A percentile compares a stretch with the other conserved stretches of the same genome.
These are phyloP conservation scores for Presbytis comata DNA, from an alignment of 2,797 vertebrate species.

Conservation along the genomic window DNA sequence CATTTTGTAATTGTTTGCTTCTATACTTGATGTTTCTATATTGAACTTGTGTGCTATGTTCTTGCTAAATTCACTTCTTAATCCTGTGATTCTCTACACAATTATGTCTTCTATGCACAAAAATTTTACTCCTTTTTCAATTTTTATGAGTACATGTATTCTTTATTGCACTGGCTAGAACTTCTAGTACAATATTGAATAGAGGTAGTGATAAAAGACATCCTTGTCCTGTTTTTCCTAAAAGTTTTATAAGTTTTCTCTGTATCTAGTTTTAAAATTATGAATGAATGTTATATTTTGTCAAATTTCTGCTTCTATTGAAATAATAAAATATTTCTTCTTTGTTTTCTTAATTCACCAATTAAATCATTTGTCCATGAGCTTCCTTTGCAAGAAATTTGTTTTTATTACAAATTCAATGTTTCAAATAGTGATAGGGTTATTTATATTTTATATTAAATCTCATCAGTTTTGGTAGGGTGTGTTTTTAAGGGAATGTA, in stretches of 20 bases:
- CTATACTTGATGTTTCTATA: background rate
- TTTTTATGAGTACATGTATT: background rate
- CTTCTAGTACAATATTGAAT: background rate
- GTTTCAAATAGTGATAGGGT: background rate
- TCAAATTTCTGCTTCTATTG: constrained; percentile 6
- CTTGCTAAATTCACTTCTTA: background rate
- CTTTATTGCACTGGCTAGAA: background rate
- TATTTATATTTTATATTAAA: background rate
- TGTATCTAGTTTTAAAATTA: constrained; percentile 14
- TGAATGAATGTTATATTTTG: background rate
- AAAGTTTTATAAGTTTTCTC: background rate
- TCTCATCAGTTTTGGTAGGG: background rate
- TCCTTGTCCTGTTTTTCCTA: background rate
- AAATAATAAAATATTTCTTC: background rate
- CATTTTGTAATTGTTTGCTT: background rate
- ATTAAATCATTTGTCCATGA: background rate
- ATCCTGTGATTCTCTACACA: background rate
- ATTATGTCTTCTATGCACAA: background rate
- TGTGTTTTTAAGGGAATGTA: background rate
- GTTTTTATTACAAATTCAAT: background rate
- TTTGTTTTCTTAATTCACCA: background rate
- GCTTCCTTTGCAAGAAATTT: background rate
- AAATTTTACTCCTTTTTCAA: background rate
- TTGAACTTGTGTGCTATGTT: background rate
- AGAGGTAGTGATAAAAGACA: background rate